Base-by-base conservation (phyloP, 2,113 vertebrate species). In the Oncorhynchus mykiss region DNA sequence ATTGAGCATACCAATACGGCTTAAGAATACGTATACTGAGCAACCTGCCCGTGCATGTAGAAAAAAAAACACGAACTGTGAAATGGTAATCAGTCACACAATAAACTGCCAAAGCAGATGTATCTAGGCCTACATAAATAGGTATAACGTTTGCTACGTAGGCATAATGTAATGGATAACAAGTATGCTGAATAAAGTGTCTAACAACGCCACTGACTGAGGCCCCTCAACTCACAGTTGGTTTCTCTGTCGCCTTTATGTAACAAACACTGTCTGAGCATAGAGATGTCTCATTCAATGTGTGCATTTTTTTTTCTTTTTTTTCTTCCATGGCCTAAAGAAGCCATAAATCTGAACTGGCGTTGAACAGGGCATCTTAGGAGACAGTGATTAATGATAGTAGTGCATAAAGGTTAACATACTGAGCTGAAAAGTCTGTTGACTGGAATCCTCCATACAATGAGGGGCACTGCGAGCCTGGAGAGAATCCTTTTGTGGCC, bases 321-420 rank as follows among this genome's bases (percentile, higher is more conserved):
- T 90, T 77, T 86, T 88, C 78, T 88, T 80, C 73, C 78, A 68
- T 75, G 7, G 83, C 88, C 88, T 90, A 90, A 91, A 93, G 89
- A 89, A 90, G 89, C 88, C 83, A 87, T 90, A 92, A 83, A 86
- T 91, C 93, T 91, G 92, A 93, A 91, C 92, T 87, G 90, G 91
- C 88, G 86, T 86, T 84, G 91, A 93, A 93, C 89, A 88, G 80
- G 82, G 22, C 71, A 86, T 81, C 89, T 91, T 88, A 81, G 80
- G 83, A 93, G 94, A 95, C 94, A 95, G 94, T 96, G 95, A 96
- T 96, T 95, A 95, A 95, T 96, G 95, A 95, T 91, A 82, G 91
- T 90, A 74, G 91, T 91, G 95, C 91, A 93, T 93, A 94, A 93
- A 93, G 94, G 94, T 95, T 94, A 95, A 94, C 94, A 94, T 91